Conservation (phyloP, 2,113 vertebrate genomes). For the Alethe castanea region DNA sequence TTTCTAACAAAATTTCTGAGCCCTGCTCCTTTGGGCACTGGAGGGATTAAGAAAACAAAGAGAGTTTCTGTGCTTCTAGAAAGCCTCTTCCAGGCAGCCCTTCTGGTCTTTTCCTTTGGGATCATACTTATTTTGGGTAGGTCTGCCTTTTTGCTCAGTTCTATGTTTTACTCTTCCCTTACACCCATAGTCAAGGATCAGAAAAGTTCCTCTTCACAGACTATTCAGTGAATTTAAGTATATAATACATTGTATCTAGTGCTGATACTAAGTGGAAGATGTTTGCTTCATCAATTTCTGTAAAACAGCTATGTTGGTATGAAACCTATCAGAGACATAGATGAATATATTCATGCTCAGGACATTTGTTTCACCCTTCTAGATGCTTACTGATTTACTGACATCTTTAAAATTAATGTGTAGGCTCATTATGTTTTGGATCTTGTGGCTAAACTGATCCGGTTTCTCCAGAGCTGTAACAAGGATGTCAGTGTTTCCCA, state of each 20-base stretch:
- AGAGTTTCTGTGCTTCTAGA: not conserved
- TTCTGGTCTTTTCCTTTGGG: not conserved
- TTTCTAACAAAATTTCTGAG: not conserved
- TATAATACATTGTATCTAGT: not conserved
- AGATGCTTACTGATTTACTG: not conserved
- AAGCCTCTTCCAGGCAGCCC: not conserved
- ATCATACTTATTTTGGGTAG: not conserved
- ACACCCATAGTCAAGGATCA: not conserved
- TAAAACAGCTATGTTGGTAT: not conserved
- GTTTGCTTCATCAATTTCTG: not conserved
- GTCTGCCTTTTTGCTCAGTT: not conserved
- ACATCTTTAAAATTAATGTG: constrained; percentile 9
- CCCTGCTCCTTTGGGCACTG: not conserved
- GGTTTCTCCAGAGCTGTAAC: not conserved
- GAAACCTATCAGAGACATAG: not conserved
- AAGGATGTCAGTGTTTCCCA: not conserved
- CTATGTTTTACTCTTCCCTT: not conserved
- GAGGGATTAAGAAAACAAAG: constrained; percentile 23
- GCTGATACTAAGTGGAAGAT: not conserved
- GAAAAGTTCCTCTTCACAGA: not conserved
- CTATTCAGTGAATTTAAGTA: not conserved
- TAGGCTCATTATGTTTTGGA: not conserved
- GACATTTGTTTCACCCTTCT: not conserved
- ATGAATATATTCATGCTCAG: not conserved
- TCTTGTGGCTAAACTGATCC: not conserved